Evolutionary conservation across 1,140 invertebrate species (phyloP).

Genomic region (Mya arenaria): DNA sequence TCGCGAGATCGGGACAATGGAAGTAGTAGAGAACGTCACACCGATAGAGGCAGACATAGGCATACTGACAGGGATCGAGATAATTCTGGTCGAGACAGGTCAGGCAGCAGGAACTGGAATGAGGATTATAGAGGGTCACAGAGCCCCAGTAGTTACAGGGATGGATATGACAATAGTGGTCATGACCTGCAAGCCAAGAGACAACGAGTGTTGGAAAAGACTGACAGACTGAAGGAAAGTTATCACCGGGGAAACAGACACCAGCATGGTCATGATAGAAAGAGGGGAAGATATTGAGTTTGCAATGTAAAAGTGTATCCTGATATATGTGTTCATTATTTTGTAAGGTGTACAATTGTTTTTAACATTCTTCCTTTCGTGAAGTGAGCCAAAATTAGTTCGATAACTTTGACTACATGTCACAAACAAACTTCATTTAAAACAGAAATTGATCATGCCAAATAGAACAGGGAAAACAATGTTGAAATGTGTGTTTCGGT

Average conservation of each 20-base stretch:
- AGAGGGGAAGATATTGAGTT: neutral
- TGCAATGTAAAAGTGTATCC: too few species aligned
- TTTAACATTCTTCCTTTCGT: too few species aligned
- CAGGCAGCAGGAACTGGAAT: neutral
- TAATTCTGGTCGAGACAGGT: constrained; percentile 7
- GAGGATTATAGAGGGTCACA: neutral
- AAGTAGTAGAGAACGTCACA: neutral
- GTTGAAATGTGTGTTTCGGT: too few species aligned
- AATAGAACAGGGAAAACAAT: too few species aligned
- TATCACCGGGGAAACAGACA: neutral
- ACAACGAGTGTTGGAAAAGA: constrained; percentile 27
- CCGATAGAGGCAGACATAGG: neutral
- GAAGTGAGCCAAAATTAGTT: too few species aligned
- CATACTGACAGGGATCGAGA: neutral
- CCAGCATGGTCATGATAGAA: neutral
- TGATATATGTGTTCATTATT: too few species aligned
- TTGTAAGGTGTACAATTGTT: too few species aligned
- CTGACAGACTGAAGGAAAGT: constrained; percentile 4
- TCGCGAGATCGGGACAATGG: neutral
- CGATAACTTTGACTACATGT: too few species aligned
- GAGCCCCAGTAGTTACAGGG: constrained; percentile 28
- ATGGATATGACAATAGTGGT: neutral
- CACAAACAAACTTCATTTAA: too few species aligned
- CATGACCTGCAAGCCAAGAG: constrained; percentile 12
- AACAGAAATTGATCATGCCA: too few species aligned